Conservation (phyloP, 1,140 invertebrate species). For the Chlorops oryzae region DNA sequence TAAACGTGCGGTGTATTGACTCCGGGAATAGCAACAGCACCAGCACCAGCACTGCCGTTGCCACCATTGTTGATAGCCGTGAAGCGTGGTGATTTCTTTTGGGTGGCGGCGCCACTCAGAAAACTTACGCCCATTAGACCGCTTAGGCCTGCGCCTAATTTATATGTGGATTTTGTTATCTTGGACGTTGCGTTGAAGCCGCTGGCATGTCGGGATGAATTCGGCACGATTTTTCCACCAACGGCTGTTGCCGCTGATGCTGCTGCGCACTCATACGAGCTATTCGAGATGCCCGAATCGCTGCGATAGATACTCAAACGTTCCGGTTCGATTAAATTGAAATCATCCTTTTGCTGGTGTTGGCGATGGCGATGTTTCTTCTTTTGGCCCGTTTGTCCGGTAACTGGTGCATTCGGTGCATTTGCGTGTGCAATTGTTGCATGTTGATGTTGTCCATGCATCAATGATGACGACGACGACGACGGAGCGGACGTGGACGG, state of each 20-base stretch:
- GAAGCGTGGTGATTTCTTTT: too few species aligned
- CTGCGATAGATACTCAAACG: constrained; percentile 44
- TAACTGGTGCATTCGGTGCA: constrained; percentile 13
- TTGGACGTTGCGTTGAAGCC: neutral
- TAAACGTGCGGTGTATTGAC: constrained; percentile 19
- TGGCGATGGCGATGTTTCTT: constrained; percentile 42
- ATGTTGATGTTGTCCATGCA: constrained; percentile 2
- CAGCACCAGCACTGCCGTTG: too few species aligned
- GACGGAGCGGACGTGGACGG: neutral
- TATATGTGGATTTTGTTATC: neutral
- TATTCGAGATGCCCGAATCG: constrained; percentile 47
- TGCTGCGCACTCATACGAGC: constrained; percentile 40
- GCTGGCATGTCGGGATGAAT: neutral
- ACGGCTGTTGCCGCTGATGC: constrained; percentile 14
- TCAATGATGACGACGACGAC: neutral
- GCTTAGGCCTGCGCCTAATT: too few species aligned
- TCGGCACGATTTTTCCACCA: neutral
- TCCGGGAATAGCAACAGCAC: constrained; percentile 7
- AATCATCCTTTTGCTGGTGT: constrained; percentile 40
- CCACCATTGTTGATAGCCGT: too few species aligned
- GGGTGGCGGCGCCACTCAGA: too few species aligned
- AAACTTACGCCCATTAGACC: too few species aligned
- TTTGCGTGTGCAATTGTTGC: constrained; percentile 1
- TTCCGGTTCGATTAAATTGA: constrained; percentile 38
- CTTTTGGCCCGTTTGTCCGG: constrained; percentile 22